phyloP scores from a whole-genome alignment of 2,113 vertebrate genomes.

The Micronycteris hirsuta region DNA sequence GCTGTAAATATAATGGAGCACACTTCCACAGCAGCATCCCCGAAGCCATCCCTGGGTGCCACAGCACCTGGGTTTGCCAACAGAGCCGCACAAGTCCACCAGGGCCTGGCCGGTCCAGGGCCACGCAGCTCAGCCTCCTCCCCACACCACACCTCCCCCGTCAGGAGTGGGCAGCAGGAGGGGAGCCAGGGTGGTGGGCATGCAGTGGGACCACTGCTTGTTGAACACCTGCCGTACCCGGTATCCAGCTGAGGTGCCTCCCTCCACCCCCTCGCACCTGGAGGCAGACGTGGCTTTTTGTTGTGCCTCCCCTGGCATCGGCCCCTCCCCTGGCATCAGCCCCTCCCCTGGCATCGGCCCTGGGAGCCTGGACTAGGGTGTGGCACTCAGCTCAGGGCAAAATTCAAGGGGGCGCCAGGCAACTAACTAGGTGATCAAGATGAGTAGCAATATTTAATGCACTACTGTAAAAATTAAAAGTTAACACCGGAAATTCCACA shows the following conservation, averaged over 20 bases:
- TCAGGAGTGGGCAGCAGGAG: no score
- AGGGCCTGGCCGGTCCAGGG: neutral
- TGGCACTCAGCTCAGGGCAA: neutral
- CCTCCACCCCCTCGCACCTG: neutral
- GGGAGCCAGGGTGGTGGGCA: neutral
- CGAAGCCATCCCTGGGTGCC: neutral
- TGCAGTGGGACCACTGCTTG: fast-evolving
- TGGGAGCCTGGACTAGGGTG: neutral
- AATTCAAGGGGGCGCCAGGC: neutral
- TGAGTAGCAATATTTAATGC: neutral
- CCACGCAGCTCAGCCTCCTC: neutral
- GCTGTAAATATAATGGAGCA: neutral
- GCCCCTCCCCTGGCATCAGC: neutral
- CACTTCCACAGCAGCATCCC: fast-evolving
- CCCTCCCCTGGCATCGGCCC: neutral
- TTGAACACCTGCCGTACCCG: neutral
- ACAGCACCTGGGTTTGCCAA: fast-evolving
- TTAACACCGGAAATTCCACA: neutral
- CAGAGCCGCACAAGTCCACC: neutral
- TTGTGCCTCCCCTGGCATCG: neutral
- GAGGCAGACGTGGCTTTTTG: neutral
- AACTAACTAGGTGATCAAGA: neutral
- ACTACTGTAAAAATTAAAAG: neutral
- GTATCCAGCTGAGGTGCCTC: neutral
- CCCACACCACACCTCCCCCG: neutral